Evolutionary conservation across 2,797 vertebrate genomes (phyloP), one percentile per base, ranked within the genome.

Genomic region (Phalloptychus januarius): DNA sequence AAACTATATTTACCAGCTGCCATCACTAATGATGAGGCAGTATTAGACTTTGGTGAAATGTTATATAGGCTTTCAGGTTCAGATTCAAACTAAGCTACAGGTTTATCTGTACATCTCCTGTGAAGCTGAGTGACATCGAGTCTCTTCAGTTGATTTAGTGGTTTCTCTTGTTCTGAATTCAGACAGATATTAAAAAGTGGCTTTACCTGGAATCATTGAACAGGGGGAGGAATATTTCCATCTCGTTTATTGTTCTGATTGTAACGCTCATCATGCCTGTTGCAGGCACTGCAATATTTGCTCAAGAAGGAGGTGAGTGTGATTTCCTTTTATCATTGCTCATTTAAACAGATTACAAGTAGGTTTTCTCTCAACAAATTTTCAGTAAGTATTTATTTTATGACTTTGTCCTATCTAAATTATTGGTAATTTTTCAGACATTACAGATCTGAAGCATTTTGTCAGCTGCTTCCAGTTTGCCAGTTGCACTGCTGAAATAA

Each of bases 391-490:
- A 48, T 76, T 44, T 78, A 4, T 67, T 46, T 72, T 2, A 20
- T 50, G 0, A 13, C 1, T 13, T 15, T 28, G n/a, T 70, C 8
- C 2, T 25, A 70, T 44, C 10, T 42, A 33, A 36, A 69, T 33
- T 31, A 38, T 38, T 31, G 15, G 56, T 18, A 36, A 67, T n/a
- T 76, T 73, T 63, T 31, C 79, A 94, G 95, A 90, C 76, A 78
- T 95, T 42, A 50, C 40, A 16, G 85, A 93, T 4, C 33, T 96
- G 71, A 1, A 28, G 46, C 85, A 75, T 38, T 95, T n/a, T 61
- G 4, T 95, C 18, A 86, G 52, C 31, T 95, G 94, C 76, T 11
- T 20, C n/a, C 0, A 12, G 2, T 94, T 91, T n/a, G n/a, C n/a
- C n/a, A n/a, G n/a, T n/a, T n/a, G n/a, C n/a, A n/a, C n/a, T n/a